Conservation (phyloP, 2,888 invertebrate genomes). For the Lymantria dispar region DNA sequence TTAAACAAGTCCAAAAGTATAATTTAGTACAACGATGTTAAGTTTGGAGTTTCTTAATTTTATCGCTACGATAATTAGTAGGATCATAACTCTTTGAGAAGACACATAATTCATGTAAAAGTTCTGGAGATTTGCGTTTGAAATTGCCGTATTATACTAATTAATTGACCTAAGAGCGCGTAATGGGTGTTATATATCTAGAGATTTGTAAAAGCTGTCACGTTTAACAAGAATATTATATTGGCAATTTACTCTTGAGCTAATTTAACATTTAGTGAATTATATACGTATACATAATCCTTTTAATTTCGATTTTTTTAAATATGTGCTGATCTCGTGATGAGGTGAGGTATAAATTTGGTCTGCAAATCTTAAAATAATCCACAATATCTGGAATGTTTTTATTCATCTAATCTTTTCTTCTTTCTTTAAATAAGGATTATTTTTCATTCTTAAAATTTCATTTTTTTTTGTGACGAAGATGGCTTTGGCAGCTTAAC, state of each 20-base stretch:
- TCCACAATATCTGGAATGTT: too few species aligned
- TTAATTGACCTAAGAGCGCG: conserved; percentile 73
- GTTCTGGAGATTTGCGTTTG: conserved; percentile 70
- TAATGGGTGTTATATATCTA: conserved; percentile 66
- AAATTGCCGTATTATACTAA: conserved; percentile 79
- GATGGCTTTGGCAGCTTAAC: too few species aligned
- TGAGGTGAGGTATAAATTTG: too few species aligned
- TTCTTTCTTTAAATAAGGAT: too few species aligned
- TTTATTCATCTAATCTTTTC: too few species aligned
- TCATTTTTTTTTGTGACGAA: too few species aligned
- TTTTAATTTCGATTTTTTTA: neutral
- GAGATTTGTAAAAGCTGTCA: conserved; percentile 54
- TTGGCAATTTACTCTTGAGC: conserved; percentile 3
- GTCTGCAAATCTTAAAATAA: too few species aligned
- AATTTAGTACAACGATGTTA: conserved; percentile 53
- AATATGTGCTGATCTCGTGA: too few species aligned
- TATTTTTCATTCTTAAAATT: too few species aligned
- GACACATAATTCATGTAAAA: conserved; percentile 73
- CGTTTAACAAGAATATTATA: conserved; percentile 20
- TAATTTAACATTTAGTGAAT: neutral
- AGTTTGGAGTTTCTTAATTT: conserved; percentile 63
- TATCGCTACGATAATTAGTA: conserved; percentile 70
- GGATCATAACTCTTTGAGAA: conserved; percentile 74
- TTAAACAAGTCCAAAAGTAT: conserved; percentile 51
- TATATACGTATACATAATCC: neutral